Base-by-base conservation (phyloP, 2,113 vertebrate species). In the Agelaius phoeniceus region DNA sequence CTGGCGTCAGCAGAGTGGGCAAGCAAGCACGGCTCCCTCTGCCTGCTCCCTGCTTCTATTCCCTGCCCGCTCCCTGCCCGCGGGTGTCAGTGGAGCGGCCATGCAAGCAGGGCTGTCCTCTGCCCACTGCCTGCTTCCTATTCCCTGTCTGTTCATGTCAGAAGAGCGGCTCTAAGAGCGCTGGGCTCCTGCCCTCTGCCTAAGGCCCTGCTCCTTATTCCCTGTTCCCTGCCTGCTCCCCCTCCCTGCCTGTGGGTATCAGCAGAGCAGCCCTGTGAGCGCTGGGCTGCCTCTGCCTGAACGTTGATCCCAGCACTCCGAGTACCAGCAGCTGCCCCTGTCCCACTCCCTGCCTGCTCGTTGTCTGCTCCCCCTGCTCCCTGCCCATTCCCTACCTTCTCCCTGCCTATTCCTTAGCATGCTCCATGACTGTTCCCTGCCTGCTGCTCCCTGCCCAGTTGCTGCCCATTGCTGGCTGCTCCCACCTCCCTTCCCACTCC, bases 231-330 rank as follows among this genome's bases (percentile, higher is more conserved):
- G 43, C 24, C 22, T 27, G 35, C 59, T 44, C 49, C 31, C 21
- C 22, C 59, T 43, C 39, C 46, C 41, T 46, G 54, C 20, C 26
- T 5, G 0, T 2, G 4, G 24, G 11, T 18, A 21, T 23, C 55
- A 30, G 43, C 5, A 0, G 35, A 52, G 49, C 6, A 2, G 48
- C 68, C 15, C 2, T 71, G 49, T 16, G 6, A 41, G 28, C 2
- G 3, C 35, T 15, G 22, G 28, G 37, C 51, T 33, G 15, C 51
- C 51, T 54, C 28, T 72, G 28, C 11, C 26, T 31, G 27, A 55
- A 11, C 2, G 1, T 28, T n/a, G 41, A 65, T 21, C 39, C 58
- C 58, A 55, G 48, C 12, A 14, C 57, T 13, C 13, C 0, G 0
- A 72, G 48, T 6, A 39, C 6, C 18, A 3, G 39, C n/a, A 44